Evolutionary conservation across 2,888 invertebrate genomes (phyloP).

Genomic region (Dasypogon diadema): DNA sequence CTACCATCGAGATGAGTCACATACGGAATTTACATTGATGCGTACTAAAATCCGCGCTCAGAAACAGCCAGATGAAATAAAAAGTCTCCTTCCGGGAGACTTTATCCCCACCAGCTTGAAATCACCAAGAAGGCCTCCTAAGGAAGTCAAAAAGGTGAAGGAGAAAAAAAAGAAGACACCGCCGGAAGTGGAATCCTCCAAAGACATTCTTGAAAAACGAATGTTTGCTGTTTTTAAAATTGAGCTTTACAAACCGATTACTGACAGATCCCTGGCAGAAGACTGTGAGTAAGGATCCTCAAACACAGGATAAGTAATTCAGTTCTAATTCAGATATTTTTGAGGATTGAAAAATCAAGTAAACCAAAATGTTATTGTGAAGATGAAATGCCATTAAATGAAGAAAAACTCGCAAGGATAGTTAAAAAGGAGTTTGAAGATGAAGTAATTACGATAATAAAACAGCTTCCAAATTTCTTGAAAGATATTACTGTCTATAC

Average conservation of each 20-base stretch:
- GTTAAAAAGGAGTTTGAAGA: conserved; percentile 46
- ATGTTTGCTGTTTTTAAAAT: conserved; percentile 41
- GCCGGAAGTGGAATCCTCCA: too few species aligned
- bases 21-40: not conserved
- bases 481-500: not conserved
- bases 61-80: not conserved
- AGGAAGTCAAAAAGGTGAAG: not conserved
- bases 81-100: not conserved
- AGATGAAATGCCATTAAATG: not conserved
- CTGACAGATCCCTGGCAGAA: not conserved
- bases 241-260: conserved; percentile 27
- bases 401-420: not conserved
- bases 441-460: conserved; percentile 29
- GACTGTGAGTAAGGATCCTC: not conserved
- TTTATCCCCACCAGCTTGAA: not conserved
- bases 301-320: too few species aligned
- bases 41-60: not conserved
- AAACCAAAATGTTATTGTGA: not conserved
- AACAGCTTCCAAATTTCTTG: conserved; percentile 6
- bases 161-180: not conserved
- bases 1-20: not conserved
- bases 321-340: not conserved
- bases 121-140: not conserved
- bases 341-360: not conserved
- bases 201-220: not conserved